Percentiles rank a stretch among this genome's conserved stretches.
These are phyloP conservation scores for Catharus fuscescens DNA, from an alignment of 2,113 vertebrate species.

Conservation along the genomic window DNA sequence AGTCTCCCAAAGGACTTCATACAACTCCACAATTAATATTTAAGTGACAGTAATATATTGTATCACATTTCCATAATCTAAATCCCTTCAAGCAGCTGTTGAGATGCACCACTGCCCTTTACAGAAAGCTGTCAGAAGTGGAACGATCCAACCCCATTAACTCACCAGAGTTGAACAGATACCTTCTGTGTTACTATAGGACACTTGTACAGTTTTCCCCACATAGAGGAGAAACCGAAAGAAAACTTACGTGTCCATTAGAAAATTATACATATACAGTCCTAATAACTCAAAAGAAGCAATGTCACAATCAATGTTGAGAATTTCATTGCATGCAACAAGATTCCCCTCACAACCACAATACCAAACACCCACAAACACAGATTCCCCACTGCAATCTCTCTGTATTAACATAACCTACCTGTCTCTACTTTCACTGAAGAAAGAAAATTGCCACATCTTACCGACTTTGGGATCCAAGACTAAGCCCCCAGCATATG, in stretches of 20 bases:
- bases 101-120: neutral
- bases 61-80: neutral
- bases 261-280: neutral
- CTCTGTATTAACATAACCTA: neutral
- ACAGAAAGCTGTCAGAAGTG: slow-evolving; percentile 70
- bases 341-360: neutral
- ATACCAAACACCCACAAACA: neutral
- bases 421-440: neutral
- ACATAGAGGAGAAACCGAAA: slow-evolving; percentile 69
- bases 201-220: slow-evolving; percentile 74
- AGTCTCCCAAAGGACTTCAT: neutral
- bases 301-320: neutral
- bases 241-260: slow-evolving; percentile 63
- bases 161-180: slow-evolving; percentile 75
- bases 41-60: neutral
- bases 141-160: slow-evolving; percentile 74
- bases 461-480: slow-evolving; percentile 98
- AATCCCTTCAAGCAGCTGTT: neutral
- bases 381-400: neutral
- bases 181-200: slow-evolving; percentile 76
- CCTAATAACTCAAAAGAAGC: neutral
- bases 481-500: slow-evolving; percentile 95
- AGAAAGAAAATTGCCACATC: slow-evolving; percentile 55
- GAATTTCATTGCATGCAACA: neutral
- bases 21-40: neutral